phyloP scores from a whole-genome alignment of 2,113 vertebrate genomes.

The Mesocricetus auratus region DNA sequence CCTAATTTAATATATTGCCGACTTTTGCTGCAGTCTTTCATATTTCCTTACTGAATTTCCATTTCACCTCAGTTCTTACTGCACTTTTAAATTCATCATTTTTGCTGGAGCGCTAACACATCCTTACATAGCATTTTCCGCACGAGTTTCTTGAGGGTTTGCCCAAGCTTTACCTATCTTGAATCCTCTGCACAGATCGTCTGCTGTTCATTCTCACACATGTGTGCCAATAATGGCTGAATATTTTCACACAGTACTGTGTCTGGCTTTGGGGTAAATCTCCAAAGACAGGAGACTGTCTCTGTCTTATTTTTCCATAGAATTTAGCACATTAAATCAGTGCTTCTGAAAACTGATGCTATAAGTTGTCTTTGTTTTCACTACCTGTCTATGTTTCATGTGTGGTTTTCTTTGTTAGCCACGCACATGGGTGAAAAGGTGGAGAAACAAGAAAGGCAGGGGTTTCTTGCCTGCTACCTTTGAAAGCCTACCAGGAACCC shows the following conservation, averaged over 20 bases:
- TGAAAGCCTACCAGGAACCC: constrained; percentile 57
- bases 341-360: constrained; percentile 43
- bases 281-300: background rate
- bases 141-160: background rate
- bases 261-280: constrained; percentile 18
- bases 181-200: constrained; percentile 15
- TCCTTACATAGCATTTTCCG: constrained; percentile 43
- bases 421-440: constrained; percentile 11
- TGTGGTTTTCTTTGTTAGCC: constrained; percentile 42
- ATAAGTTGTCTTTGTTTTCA: constrained; percentile 12
- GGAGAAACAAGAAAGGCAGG: constrained; percentile 42
- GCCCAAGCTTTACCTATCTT: background rate
- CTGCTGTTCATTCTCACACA: constrained; percentile 14
- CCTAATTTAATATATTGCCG: constrained; percentile 15
- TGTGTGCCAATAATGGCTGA: constrained; percentile 19
- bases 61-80: constrained; percentile 38
- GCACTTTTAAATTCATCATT: constrained; percentile 53
- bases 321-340: background rate
- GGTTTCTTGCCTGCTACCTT: constrained; percentile 54
- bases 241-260: constrained; percentile 5
- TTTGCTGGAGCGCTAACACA: background rate
- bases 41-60: constrained; percentile 45
- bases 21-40: constrained; percentile 33
- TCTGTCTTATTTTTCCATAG: constrained; percentile 46
- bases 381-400: constrained; percentile 21